Conservation (phyloP, 1,140 invertebrate genomes). For the Gryllus bimaculatus region DNA sequence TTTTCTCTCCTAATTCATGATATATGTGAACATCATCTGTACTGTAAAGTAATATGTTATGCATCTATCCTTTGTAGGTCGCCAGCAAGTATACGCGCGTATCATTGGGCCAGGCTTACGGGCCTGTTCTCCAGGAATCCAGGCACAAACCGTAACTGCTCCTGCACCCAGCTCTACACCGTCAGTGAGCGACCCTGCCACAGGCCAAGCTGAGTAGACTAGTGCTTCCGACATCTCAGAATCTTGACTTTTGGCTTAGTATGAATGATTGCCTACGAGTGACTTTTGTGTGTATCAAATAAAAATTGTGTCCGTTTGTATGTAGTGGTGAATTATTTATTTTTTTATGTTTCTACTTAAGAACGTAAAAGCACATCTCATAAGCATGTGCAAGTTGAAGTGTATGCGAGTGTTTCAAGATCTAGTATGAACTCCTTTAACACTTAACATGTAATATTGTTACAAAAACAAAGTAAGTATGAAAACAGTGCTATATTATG, state of each 20-base stretch:
- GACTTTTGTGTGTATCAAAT: neutral
- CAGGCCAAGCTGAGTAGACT: neutral
- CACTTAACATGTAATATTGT: no score
- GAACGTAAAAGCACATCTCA: neutral
- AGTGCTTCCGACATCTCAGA: neutral
- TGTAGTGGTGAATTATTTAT: slow-evolving; percentile 1
- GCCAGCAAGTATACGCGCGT: slow-evolving; percentile 19
- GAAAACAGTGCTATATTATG: no score
- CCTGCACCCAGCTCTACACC: neutral
- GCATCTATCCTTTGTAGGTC: slow-evolving; percentile 7
- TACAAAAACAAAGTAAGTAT: no score
- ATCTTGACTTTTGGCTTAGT: no score
- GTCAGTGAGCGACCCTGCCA: neutral
- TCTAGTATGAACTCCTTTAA: no score
- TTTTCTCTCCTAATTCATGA: no score
- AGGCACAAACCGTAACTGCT: neutral
- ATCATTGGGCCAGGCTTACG: slow-evolving; percentile 17
- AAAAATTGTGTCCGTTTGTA: slow-evolving; percentile 1
- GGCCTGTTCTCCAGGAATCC: slow-evolving; percentile 3
- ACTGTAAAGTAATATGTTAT: no score
- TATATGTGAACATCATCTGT: no score
- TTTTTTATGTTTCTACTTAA: neutral
- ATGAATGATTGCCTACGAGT: neutral
- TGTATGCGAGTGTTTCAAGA: no score
- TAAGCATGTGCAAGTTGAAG: neutral